A percentile compares a stretch with the other conserved stretches of the same genome.
These are phyloP conservation scores for Elgaria multicarinata DNA, from an alignment of 2,113 vertebrate species.

Conservation along the genomic window DNA sequence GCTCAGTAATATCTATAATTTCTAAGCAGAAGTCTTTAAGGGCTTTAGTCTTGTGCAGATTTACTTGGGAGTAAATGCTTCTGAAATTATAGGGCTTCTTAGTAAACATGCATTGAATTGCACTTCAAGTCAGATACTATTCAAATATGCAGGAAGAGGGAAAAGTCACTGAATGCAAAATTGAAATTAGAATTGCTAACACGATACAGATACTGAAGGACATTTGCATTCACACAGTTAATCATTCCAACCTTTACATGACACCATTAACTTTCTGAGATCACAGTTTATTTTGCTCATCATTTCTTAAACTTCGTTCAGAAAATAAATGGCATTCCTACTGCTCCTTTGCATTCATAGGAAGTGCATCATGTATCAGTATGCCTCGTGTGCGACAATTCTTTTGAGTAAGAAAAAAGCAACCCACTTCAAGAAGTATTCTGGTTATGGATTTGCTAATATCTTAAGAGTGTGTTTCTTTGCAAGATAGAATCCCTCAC, in stretches of 20 bases:
- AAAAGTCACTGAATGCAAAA: background rate
- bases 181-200: slow-evolving; percentile 26
- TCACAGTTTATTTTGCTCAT: background rate
- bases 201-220: slow-evolving; percentile 31
- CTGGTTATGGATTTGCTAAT: background rate
- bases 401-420: background rate
- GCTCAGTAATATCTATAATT: slow-evolving; percentile 47
- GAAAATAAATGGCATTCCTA: slow-evolving; percentile 9
- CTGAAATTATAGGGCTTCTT: background rate
- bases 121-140: background rate
- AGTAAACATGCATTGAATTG: background rate
- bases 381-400: slow-evolving; percentile 7
- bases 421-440: slow-evolving; percentile 18
- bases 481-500: background rate
- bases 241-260: background rate
- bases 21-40: slow-evolving; percentile 32
- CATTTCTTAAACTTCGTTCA: background rate
- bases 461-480: background rate
- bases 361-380: slow-evolving; percentile 25
- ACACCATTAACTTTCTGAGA: slow-evolving; percentile 37
- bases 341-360: slow-evolving; percentile 6
- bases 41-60: background rate
- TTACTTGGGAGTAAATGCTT: background rate
- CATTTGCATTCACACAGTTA: background rate
- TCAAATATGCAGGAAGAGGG: slow-evolving; percentile 27